Evolutionary conservation across 2,888 invertebrate genomes (phyloP).

Genomic region (Drosophila infuscata): DNA sequence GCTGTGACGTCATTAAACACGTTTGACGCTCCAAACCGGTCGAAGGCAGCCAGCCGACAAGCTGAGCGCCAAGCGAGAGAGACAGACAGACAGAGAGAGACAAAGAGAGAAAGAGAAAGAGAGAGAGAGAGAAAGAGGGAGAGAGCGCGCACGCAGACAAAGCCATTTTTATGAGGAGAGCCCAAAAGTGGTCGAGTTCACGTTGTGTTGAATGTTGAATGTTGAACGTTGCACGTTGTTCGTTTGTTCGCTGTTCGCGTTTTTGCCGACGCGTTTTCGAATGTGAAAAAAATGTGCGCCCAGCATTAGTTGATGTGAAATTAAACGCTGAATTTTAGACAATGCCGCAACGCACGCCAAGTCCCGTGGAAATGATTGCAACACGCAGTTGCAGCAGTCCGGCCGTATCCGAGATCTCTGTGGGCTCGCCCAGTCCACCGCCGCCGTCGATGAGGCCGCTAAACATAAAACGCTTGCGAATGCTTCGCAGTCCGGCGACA

Average conservation of each 20-base stretch:
- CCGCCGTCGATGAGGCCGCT: slow-evolving; percentile 87
- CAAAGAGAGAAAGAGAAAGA: background rate
- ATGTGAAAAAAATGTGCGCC: slow-evolving; percentile 13
- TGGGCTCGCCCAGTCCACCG: slow-evolving; percentile 85
- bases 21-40: slow-evolving; percentile 69
- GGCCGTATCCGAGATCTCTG: slow-evolving; percentile 85
- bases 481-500: slow-evolving; percentile 60
- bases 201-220: slow-evolving; percentile 70
- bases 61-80: slow-evolving; percentile 12
- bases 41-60: slow-evolving; percentile 6
- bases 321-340: slow-evolving; percentile 7
- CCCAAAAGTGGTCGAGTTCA: slow-evolving; percentile 34
- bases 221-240: slow-evolving; percentile 61
- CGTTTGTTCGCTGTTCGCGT: slow-evolving; percentile 51
- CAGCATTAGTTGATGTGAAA: slow-evolving; percentile 7
- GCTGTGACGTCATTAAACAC: slow-evolving; percentile 73
- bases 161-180: slow-evolving; percentile 42
- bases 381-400: slow-evolving; percentile 79
- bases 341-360: slow-evolving; percentile 82
- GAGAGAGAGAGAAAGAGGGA: background rate
- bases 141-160: slow-evolving; percentile 10
- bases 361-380: slow-evolving; percentile 63
- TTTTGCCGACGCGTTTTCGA: slow-evolving; percentile 82
- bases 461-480: slow-evolving; percentile 84
- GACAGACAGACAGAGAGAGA: slow-evolving; percentile 13